Evolutionary conservation across 1,140 invertebrate genomes (phyloP), one percentile per base, ranked within the genome.

Genomic region (Plectrocnemia conspersa): DNA sequence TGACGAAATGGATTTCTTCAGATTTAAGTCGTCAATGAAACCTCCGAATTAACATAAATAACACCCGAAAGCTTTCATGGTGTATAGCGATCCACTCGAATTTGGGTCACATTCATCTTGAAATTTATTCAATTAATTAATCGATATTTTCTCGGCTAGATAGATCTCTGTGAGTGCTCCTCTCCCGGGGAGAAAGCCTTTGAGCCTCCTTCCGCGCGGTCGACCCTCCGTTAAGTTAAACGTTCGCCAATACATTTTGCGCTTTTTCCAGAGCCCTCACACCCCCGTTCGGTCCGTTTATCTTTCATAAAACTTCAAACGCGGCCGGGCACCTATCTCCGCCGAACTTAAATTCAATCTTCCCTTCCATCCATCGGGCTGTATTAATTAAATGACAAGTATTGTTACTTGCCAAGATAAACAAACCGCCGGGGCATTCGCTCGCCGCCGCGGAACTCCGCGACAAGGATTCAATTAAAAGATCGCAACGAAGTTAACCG

Each of bases 401-500:
- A 52, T 49, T 54, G 38, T 46, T 36, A 45, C 27, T 33, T 29
- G 18, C 15, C 29, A 59, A 59, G 36, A 54, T 48, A 59, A 54
- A 54, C 52, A 54, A 16, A 50, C 40, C 21, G n/a, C n/a, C 33
- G 15, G 25, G 32, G 18, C 40, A 52, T 40, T 52, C 53, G 38
- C 48, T 40, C 24, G 5, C n/a, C 42, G 18, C n/a, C 9, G 10
- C 13, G 16, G 19, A 50, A 29, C 42, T 42, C 29, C 1, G 38
- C 41, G 54, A 56, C 52, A 38, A 18, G 44, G 35, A 49, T 60
- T 56, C 54, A 60, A 60, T 60, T 60, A 60, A 60, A 56, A 60
- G 58, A 60, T 56, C 48, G 47, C 54, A 38, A 50, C 21, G 44
- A 59, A 59, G 52, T 59, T 59, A 35, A n/a, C 46, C 36, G 55